Evolutionary conservation across 1,140 invertebrate species (phyloP).

Genomic region (Drosophila arawakana): DNA sequence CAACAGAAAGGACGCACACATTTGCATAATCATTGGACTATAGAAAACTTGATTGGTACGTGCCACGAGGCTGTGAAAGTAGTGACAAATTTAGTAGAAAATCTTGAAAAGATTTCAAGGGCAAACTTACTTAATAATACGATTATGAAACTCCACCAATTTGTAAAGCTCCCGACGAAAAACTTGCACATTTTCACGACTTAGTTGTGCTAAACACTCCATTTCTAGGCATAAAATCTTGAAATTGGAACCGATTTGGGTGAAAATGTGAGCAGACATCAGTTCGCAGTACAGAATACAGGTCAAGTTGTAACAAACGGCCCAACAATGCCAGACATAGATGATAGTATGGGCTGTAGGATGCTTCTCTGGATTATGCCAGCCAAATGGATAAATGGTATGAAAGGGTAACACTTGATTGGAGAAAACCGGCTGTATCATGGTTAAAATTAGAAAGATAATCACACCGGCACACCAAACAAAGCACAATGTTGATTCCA

Average conservation of each 20-base stretch:
- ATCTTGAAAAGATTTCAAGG: background rate
- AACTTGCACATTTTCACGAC: background rate
- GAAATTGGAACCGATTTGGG: constrained; percentile 36
- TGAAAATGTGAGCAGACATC: constrained; percentile 17
- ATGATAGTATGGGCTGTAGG: constrained; percentile 12
- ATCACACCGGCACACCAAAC: constrained; percentile 11
- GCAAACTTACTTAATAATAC: constrained; percentile 34
- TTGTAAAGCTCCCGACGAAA: constrained; percentile 22
- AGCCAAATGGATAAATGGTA: constrained; percentile 36
- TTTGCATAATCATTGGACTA: constrained; percentile 42
- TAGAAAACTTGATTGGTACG: constrained; percentile 53
- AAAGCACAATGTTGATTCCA: background rate
- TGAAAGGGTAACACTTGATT: constrained; percentile 50
- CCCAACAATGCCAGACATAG: constrained; percentile 23
- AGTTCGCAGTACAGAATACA: constrained; percentile 27
- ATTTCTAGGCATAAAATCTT: constrained; percentile 48
- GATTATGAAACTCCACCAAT: constrained; percentile 40
- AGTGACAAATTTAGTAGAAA: background rate
- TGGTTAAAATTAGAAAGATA: constrained; percentile 12
- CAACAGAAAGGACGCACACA: constrained; percentile 44
- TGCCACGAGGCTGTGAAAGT: constrained; percentile 28
- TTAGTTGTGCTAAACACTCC: background rate
- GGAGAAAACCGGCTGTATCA: constrained; percentile 39
- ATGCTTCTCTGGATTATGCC: constrained; percentile 42
- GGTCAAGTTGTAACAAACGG: constrained; percentile 11